Evolutionary conservation across 2,888 invertebrate species (phyloP).

Genomic region (Phengaris arion): DNA sequence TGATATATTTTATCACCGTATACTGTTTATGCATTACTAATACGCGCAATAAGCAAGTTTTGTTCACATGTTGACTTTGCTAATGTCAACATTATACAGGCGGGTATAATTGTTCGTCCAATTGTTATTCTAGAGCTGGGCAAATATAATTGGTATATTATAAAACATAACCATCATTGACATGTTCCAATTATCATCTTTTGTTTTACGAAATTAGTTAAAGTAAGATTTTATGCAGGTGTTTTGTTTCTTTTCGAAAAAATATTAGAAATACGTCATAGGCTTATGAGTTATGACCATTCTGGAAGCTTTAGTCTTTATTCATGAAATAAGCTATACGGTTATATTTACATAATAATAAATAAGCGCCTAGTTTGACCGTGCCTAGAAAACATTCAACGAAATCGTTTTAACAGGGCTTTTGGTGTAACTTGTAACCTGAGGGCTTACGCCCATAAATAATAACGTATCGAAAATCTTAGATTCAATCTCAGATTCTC

Average conservation of each 20-base stretch:
- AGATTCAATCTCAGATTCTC: too few species aligned
- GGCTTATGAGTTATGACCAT: too few species aligned
- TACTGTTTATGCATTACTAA: neutral
- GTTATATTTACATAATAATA: too few species aligned
- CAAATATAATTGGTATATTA: neutral
- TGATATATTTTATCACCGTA: neutral
- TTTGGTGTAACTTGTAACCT: too few species aligned
- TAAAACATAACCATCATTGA: neutral
- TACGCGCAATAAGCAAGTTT: neutral
- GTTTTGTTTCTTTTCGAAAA: neutral
- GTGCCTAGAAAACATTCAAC: too few species aligned
- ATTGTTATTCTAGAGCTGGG: too few species aligned
- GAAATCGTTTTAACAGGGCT: too few species aligned
- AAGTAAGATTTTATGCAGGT: neutral
- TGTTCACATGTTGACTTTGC: neutral
- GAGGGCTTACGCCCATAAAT: too few species aligned
- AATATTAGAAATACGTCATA: neutral
- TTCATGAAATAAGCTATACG: too few species aligned
- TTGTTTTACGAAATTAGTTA: neutral
- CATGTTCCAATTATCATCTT: constrained; percentile 3
- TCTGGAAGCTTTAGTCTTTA: too few species aligned
- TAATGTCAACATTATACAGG: neutral
- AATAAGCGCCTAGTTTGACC: too few species aligned
- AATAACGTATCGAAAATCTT: too few species aligned
- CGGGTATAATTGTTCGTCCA: neutral